Percentiles rank a stretch among this genome's conserved stretches.
Evolutionary conservation across 2,113 vertebrate genomes (phyloP).

Genomic region (Zeus faber): DNA sequence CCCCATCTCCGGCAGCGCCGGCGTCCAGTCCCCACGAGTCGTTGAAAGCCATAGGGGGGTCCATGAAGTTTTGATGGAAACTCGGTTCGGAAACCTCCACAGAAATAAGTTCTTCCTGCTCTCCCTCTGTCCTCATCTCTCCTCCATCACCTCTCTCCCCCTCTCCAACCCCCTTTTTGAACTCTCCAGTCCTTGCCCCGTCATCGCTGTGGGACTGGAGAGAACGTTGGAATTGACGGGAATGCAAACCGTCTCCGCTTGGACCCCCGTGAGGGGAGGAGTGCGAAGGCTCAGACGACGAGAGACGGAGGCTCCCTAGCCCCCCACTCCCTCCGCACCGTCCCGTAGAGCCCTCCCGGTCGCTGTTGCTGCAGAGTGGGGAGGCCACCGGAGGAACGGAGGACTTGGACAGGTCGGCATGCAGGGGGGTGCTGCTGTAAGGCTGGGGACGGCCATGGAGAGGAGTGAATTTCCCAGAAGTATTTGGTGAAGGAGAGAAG

Average conservation of each 20-base stretch:
- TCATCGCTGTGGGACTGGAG: not conserved
- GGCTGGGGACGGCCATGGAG: slow-evolving; percentile 16
- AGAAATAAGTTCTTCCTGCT: slow-evolving; percentile 54
- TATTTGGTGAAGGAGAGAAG: not conserved
- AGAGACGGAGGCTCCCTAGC: slow-evolving; percentile 27
- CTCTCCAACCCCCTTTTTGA: not conserved
- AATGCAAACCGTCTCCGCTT: slow-evolving; percentile 1
- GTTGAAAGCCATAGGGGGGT: slow-evolving; percentile 65
- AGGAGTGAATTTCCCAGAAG: slow-evolving; percentile 11
- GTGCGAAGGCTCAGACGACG: slow-evolving; percentile 27
- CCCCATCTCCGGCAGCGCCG: slow-evolving; percentile 12
- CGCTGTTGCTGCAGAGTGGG: slow-evolving; percentile 1
- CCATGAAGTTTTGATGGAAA: slow-evolving; percentile 57
- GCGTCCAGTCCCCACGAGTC: slow-evolving; percentile 70
- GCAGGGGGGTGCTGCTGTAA: slow-evolving; percentile 70
- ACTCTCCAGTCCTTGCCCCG: not conserved
- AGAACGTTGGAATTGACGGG: not conserved
- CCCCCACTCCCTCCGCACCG: slow-evolving; percentile 2
- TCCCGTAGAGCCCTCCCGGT: not conserved
- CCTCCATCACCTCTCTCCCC: not conserved
- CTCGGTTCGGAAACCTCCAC: slow-evolving; percentile 35
- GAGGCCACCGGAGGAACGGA: slow-evolving; percentile 9
- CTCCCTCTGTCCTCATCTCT: slow-evolving; percentile 61
- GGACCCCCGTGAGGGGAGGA: slow-evolving; percentile 10
- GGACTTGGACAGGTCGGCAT: slow-evolving; percentile 21